phyloP scores from a whole-genome alignment of 2,888 invertebrate species.

The Andrena flavipes region DNA sequence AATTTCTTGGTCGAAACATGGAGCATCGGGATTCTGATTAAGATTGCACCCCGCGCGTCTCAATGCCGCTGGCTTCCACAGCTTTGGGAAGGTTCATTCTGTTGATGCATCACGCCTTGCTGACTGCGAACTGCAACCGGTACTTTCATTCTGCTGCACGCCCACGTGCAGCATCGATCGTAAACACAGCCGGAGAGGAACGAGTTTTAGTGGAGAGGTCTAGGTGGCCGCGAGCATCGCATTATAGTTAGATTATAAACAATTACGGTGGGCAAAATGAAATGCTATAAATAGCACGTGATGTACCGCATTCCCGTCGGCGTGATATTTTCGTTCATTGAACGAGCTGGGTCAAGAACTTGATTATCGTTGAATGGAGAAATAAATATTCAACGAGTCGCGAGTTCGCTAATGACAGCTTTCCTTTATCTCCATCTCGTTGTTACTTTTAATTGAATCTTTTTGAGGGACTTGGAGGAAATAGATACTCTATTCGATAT shows the following conservation, averaged over 20 bases:
- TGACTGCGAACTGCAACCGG: constrained; percentile 51
- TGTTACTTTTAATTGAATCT: too few species aligned
- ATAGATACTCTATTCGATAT: too few species aligned
- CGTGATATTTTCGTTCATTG: not conserved
- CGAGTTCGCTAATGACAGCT: not conserved
- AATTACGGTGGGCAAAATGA: not conserved
- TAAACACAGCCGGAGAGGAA: constrained; percentile 34
- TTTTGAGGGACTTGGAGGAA: too few species aligned
- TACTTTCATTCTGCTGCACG: constrained; percentile 58
- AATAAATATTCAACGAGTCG: not conserved
- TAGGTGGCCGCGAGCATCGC: not conserved
- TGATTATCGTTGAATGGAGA: not conserved
- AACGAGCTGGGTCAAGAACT: not conserved
- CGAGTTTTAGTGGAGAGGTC: constrained; percentile 24
- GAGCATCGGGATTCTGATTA: not conserved
- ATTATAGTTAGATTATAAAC: constrained; percentile 37
- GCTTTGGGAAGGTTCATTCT: constrained; percentile 35
- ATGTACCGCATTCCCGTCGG: not conserved
- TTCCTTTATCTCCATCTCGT: too few species aligned
- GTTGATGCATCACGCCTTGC: constrained; percentile 45
- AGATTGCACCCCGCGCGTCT: not conserved
- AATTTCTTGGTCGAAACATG: not conserved
- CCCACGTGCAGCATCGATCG: constrained; percentile 57
- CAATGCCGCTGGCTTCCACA: constrained; percentile 29
- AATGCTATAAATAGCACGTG: not conserved